Conservation (phyloP, 2,797 vertebrate species). For the Ctenochaetus hawaiiensis region DNA sequence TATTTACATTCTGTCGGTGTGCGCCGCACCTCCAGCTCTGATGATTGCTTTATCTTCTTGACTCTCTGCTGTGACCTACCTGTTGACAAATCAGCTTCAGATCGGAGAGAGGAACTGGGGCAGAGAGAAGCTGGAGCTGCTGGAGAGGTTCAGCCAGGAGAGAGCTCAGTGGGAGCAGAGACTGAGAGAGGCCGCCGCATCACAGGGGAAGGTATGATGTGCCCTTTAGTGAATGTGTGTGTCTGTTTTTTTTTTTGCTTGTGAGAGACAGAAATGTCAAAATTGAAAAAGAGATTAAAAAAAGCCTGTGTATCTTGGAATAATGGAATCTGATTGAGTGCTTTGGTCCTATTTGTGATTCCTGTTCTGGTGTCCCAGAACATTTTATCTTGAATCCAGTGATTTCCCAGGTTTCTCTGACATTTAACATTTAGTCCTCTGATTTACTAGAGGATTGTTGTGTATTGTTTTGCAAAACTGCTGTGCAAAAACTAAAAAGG, state of each 20-base stretch:
- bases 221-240: background rate
- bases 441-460: too few relatives aligned
- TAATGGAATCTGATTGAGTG: constrained; percentile 6
- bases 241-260: background rate
- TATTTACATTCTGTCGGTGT: background rate
- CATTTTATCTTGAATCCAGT: background rate
- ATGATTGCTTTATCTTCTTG: constrained; percentile 1
- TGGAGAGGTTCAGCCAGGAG: constrained; percentile 93
- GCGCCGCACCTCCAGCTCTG: constrained; percentile 2
- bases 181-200: constrained; percentile 86
- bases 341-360: background rate
- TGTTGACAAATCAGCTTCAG: constrained; percentile 87
- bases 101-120: constrained; percentile 96
- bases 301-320: background rate
- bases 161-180: constrained; percentile 93
- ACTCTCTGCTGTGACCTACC: constrained; percentile 10
- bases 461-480: too few relatives aligned
- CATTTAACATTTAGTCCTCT: background rate
- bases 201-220: constrained; percentile 82
- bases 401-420: background rate
- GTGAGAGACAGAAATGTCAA: constrained; percentile 31
- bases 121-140: constrained; percentile 94
- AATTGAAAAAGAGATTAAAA: constrained; percentile 23
- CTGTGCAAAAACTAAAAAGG: too few relatives aligned
- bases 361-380: background rate